These are phyloP conservation scores for Nudaria mundana DNA, from an alignment of 2,888 invertebrate genomes.

Conservation along the genomic window DNA sequence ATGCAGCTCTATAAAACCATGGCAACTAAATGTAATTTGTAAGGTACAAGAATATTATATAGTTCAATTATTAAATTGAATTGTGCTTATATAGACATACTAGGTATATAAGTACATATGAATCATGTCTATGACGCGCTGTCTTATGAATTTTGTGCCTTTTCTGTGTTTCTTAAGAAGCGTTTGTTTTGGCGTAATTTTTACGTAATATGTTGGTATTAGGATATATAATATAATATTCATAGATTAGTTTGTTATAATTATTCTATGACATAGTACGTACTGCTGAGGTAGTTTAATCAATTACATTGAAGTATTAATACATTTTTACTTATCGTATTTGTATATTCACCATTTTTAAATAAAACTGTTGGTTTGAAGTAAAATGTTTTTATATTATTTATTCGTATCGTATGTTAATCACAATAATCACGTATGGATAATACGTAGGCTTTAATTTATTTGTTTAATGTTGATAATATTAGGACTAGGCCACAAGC, in stretches of 20 bases:
- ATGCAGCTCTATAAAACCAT: neutral
- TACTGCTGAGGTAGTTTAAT: constrained; percentile 29
- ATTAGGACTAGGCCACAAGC: too few species aligned
- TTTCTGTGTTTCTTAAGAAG: constrained; percentile 63
- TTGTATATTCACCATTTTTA: constrained; percentile 7
- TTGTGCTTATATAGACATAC: constrained; percentile 21
- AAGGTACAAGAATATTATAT: too few species aligned
- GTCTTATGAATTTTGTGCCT: constrained; percentile 80
- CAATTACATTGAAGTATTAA: constrained; percentile 33
- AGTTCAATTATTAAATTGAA: constrained; percentile 24
- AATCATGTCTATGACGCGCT: constrained; percentile 53
- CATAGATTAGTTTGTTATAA: constrained; percentile 31
- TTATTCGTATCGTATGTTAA: constrained; percentile 28
- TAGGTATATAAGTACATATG: constrained; percentile 37
- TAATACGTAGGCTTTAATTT: constrained; percentile 32
- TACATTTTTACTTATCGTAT: constrained; percentile 8
- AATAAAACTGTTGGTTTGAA: constrained; percentile 11
- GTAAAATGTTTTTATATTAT: constrained; percentile 20
- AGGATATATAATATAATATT: constrained; percentile 23
- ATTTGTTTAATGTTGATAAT: constrained; percentile 25
- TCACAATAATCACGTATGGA: constrained; percentile 22
- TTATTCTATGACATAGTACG: constrained; percentile 23
- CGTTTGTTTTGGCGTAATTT: constrained; percentile 57
- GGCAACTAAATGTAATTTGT: constrained; percentile 14
- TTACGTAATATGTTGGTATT: constrained; percentile 37